Base-by-base conservation (phyloP, 1,140 invertebrate genomes). In the Leptestheria dahalacensis region DNA sequence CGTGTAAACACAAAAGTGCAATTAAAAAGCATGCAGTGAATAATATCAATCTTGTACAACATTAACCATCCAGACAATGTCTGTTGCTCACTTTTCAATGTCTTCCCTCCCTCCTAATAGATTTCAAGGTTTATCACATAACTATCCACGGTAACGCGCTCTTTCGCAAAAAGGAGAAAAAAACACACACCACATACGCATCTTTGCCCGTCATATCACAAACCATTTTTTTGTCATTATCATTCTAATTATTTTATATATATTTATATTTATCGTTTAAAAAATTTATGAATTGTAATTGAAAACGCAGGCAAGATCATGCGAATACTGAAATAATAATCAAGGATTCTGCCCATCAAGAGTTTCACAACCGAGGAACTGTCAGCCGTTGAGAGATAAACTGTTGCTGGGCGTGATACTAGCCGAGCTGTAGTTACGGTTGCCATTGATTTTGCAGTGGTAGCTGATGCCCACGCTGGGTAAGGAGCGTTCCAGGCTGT, bases 401-500 rank as follows among this genome's bases (percentile, higher is more conserved):
- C 53, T 55, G 33, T 55, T 55, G 53, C 53, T 55, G 26, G 53
- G 53, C 24, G 53, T 55, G 20, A 33, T 55, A 28, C 53, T 55
- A 28, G 24, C 26, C 24, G 53, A 55, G 26, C 53, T 55, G 26
- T 55, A 33, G 53, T 28, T 55, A 28, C 33, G 26, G 53, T 55
- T 29, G 53, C 53, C 33, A 28, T 33, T 26, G n/a, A 29, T 55
- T 18, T 55, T 28, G 24, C 20, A 55, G 26, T 60, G 49, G 15
- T 50, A 52, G 1, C 20, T 28, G 11, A 59, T 50, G 21, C 57
- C 51, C 49, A 60, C 41, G 33, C 26, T 33, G 26, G 58, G 58
- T 49, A 60, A 49, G 18, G 58, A 60, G 6, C 58, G 58, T 46
- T 60, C 58, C 33, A 60, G 23, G 20, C 58, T 60, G 29, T 60